A percentile compares a stretch with the other conserved stretches of the same genome.
Evolutionary conservation across 2,888 invertebrate species (phyloP).

Genomic region (Athalia circularis): DNA sequence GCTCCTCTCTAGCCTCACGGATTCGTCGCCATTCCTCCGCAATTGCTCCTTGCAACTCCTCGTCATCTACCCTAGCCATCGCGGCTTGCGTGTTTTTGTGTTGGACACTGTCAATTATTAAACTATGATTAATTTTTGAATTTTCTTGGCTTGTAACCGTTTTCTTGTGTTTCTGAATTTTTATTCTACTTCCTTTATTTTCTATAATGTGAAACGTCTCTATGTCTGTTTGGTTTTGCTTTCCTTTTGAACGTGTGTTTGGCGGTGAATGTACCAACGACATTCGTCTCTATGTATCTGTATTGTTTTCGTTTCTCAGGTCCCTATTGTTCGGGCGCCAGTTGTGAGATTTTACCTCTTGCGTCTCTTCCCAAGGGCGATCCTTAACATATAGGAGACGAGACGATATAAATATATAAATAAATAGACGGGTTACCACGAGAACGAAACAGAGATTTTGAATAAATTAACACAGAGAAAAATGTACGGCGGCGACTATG

Average conservation of each 20-base stretch:
- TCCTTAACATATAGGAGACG: no score
- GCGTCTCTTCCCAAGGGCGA: no score
- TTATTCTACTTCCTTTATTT: not conserved
- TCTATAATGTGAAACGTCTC: not conserved
- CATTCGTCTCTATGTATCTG: not conserved
- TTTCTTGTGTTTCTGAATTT: not conserved
- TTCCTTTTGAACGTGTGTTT: not conserved
- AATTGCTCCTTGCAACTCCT: not conserved
- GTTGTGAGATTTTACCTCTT: no score
- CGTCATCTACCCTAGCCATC: not conserved
- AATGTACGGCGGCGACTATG: no score
- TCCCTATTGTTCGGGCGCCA: slow-evolving; percentile 13
- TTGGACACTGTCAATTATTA: not conserved
- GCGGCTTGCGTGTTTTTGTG: not conserved
- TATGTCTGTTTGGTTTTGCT: not conserved
- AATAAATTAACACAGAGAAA: no score
- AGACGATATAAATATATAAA: no score
- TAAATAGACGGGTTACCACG: no score
- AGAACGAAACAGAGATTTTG: no score
- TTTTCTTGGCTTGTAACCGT: not conserved
- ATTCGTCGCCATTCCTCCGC: slow-evolving; percentile 3
- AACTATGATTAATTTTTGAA: not conserved
- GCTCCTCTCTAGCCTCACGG: slow-evolving; percentile 2
- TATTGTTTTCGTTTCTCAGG: not conserved
- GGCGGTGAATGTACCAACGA: not conserved